phyloP scores from a whole-genome alignment of 2,888 invertebrate genomes.

The Choreutis nemorana region DNA sequence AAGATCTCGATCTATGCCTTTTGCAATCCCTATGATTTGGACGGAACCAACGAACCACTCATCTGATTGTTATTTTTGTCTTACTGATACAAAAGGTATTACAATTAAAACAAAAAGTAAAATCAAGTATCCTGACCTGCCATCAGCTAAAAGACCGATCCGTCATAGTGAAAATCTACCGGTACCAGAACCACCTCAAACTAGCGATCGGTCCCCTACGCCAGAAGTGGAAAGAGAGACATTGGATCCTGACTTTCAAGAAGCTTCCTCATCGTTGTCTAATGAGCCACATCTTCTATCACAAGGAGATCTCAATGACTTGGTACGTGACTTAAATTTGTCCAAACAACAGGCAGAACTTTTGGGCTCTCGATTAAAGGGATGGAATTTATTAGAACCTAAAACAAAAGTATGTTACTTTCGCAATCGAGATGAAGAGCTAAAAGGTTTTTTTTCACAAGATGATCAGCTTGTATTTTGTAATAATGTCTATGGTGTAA shows the following conservation, averaged over 20 bases:
- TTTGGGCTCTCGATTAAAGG: too few relatives aligned
- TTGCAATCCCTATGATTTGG: slow-evolving; percentile 10
- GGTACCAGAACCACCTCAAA: slow-evolving; percentile 2
- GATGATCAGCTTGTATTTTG: too few relatives aligned
- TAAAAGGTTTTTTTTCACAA: too few relatives aligned
- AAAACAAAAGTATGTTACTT: too few relatives aligned
- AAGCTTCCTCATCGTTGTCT: not conserved
- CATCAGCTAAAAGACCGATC: slow-evolving; percentile 4
- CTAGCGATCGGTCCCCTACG: not conserved
- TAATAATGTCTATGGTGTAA: too few relatives aligned
- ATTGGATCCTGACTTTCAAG: not conserved
- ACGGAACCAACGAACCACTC: slow-evolving; percentile 7
- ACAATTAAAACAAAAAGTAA: slow-evolving; percentile 5
- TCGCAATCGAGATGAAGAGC: too few relatives aligned
- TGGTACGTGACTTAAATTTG: too few relatives aligned
- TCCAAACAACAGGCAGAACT: too few relatives aligned
- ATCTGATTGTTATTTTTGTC: slow-evolving; percentile 6
- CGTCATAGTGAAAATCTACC: slow-evolving; percentile 4
- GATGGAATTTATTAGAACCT: too few relatives aligned
- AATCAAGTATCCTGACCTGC: slow-evolving; percentile 3
- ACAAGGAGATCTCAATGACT: not conserved
- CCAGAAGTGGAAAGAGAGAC: not conserved
- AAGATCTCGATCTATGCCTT: slow-evolving; percentile 11
- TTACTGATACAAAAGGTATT: too few relatives aligned
- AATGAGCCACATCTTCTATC: not conserved